Evolutionary conservation across 2,888 invertebrate species (phyloP).

Genomic region (Andrena chrysosceles): DNA sequence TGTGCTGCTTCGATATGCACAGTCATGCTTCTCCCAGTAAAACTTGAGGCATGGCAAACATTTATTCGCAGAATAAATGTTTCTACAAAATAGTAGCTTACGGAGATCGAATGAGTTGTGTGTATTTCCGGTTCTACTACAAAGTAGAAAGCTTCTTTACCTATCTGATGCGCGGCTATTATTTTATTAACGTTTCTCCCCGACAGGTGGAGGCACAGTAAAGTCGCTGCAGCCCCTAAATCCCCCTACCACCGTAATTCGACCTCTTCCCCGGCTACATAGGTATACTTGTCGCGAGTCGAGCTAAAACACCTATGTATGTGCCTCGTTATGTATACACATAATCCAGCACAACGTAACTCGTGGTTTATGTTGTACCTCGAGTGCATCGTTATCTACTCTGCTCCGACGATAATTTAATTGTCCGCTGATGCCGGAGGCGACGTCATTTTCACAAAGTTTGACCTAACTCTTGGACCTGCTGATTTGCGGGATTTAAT

Average conservation of each 20-base stretch:
- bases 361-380: conserved; percentile 70
- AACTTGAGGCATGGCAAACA: too few species aligned
- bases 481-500: conserved; percentile 53
- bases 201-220: conserved; percentile 39
- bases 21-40: too few species aligned
- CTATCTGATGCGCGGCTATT: not conserved
- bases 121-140: not conserved
- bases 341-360: conserved; percentile 67
- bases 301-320: conserved; percentile 56
- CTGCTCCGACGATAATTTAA: conserved; percentile 73
- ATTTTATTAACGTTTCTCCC: not conserved
- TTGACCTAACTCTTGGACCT: conserved; percentile 53
- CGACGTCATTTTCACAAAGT: conserved; percentile 68
- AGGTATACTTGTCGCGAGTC: conserved; percentile 36
- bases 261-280: conserved; percentile 35
- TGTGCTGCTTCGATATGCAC: too few species aligned
- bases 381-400: conserved; percentile 74
- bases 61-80: too few species aligned
- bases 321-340: conserved; percentile 61
- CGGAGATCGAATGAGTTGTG: too few species aligned
- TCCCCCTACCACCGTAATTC: conserved; percentile 12
- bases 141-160: conserved; percentile 9
- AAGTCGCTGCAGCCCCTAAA: not conserved
- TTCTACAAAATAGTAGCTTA: too few species aligned
- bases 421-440: conserved; percentile 65